These are phyloP conservation scores for Ennomos quercinarius DNA, from an alignment of 2,888 invertebrate species.

Conservation along the genomic window DNA sequence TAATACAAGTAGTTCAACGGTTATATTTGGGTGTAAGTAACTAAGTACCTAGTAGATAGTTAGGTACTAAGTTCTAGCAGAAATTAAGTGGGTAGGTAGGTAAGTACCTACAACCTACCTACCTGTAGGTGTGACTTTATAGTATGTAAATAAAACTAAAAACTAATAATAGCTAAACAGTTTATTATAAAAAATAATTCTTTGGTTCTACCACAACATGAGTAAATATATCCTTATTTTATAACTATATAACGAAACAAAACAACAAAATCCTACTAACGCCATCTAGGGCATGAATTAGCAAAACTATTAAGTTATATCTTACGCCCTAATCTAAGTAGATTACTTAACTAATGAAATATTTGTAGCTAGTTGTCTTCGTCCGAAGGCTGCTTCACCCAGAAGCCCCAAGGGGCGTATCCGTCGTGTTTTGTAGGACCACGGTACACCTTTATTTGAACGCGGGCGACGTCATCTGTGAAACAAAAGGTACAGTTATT, in stretches of 20 bases:
- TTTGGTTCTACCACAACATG: constrained; percentile 41
- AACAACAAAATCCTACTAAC: constrained; percentile 23
- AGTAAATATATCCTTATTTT: too few species aligned
- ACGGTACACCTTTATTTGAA: constrained; percentile 91
- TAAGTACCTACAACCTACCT: too few species aligned
- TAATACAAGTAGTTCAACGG: too few species aligned
- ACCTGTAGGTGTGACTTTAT: not conserved
- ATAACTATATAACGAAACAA: constrained; percentile 14
- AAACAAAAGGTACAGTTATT: constrained; percentile 26
- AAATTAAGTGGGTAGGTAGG: too few species aligned
- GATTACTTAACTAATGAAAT: not conserved
- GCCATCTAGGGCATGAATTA: constrained; percentile 24
- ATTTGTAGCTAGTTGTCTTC: constrained; percentile 51
- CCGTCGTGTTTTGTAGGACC: constrained; percentile 88
- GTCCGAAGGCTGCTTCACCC: constrained; percentile 90
- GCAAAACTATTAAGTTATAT: constrained; percentile 2
- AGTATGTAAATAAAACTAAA: constrained; percentile 1
- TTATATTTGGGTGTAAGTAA: too few species aligned
- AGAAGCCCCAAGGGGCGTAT: constrained; percentile 90
- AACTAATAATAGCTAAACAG: constrained; percentile 1
- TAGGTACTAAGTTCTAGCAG: too few species aligned
- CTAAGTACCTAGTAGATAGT: too few species aligned
- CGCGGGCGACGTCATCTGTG: constrained; percentile 85
- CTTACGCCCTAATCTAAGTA: too few species aligned
- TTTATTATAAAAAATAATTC: constrained; percentile 33